phyloP scores from a whole-genome alignment of 2,888 invertebrate species.

The Labia minor region DNA sequence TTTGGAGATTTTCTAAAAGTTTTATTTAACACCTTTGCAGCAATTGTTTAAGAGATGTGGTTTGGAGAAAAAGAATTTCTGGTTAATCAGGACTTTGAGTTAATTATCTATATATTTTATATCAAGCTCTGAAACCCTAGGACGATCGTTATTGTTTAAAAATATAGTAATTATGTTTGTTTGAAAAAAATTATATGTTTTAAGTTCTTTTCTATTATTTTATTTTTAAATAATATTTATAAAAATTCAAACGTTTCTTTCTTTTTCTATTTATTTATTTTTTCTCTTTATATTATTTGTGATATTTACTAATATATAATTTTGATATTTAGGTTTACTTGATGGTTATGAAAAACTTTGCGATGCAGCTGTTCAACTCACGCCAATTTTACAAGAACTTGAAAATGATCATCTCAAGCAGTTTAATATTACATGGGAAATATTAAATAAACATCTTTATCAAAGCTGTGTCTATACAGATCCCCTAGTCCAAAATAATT shows the following conservation, averaged over 20 bases:
- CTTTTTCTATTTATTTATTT: not conserved
- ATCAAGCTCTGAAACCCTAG: too few relatives aligned
- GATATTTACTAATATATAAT: slow-evolving; percentile 22
- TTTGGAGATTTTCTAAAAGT: too few relatives aligned
- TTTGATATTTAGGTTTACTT: slow-evolving; percentile 39
- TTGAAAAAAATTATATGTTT: not conserved
- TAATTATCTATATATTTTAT: too few relatives aligned
- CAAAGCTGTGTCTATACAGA: slow-evolving; percentile 44
- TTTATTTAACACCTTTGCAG: too few relatives aligned
- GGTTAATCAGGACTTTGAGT: too few relatives aligned
- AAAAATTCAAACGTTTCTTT: slow-evolving; percentile 5
- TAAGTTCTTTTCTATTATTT: not conserved
- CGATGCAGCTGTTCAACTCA: slow-evolving; percentile 46
- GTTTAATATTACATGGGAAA: slow-evolving; percentile 54
- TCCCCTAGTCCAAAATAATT: slow-evolving; percentile 44
- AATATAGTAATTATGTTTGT: too few relatives aligned
- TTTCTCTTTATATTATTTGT: slow-evolving; percentile 20
- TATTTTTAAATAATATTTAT: not conserved
- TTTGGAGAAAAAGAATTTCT: too few relatives aligned
- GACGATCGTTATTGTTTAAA: too few relatives aligned
- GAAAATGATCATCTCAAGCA: slow-evolving; percentile 48
- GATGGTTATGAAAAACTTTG: slow-evolving; percentile 53
- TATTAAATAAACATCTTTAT: slow-evolving; percentile 55
- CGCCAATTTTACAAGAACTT: slow-evolving; percentile 47
- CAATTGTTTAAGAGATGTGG: too few relatives aligned